Conservation (phyloP, 2,888 invertebrate genomes). For the Standfussiana lucernea region DNA sequence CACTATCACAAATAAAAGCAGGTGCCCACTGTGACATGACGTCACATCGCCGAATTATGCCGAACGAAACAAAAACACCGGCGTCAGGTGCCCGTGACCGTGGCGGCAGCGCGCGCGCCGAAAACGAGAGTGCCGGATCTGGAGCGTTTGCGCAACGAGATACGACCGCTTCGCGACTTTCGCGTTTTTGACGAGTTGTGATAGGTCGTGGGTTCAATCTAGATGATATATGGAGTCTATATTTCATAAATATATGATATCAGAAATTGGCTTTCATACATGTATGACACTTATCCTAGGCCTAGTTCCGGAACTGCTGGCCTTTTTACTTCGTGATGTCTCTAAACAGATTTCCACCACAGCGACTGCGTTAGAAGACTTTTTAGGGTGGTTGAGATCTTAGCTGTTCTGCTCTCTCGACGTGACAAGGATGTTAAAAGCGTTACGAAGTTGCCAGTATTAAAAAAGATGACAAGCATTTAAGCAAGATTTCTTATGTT, state of each 20-base stretch:
- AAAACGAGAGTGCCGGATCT: constrained; percentile 84
- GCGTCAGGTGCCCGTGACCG: constrained; percentile 84
- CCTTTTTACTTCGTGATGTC: neutral
- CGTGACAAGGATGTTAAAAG: neutral
- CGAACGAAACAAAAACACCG: constrained; percentile 67
- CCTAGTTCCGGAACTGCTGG: neutral
- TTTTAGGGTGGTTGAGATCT: neutral
- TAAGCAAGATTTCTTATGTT: constrained; percentile 39
- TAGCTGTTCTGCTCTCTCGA: neutral
- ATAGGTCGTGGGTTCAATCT: constrained; percentile 46
- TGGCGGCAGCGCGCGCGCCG: constrained; percentile 76
- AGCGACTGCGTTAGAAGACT: neutral
- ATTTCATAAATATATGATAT: constrained; percentile 6
- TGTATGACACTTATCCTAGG: neutral
- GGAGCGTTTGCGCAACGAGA: constrained; percentile 76
- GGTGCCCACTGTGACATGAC: constrained; percentile 61
- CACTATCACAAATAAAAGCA: constrained; percentile 53
- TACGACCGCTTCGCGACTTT: constrained; percentile 59
- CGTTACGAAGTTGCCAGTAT: constrained; percentile 17
- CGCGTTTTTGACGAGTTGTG: constrained; percentile 59
- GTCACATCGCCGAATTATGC: constrained; percentile 59
- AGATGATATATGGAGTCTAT: constrained; percentile 12
- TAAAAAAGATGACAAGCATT: constrained; percentile 42
- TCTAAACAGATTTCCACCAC: neutral
- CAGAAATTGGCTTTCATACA: neutral